These are phyloP conservation scores for Alligator mississippiensis DNA, from an alignment of 2,113 vertebrate species.

Conservation along the genomic window DNA sequence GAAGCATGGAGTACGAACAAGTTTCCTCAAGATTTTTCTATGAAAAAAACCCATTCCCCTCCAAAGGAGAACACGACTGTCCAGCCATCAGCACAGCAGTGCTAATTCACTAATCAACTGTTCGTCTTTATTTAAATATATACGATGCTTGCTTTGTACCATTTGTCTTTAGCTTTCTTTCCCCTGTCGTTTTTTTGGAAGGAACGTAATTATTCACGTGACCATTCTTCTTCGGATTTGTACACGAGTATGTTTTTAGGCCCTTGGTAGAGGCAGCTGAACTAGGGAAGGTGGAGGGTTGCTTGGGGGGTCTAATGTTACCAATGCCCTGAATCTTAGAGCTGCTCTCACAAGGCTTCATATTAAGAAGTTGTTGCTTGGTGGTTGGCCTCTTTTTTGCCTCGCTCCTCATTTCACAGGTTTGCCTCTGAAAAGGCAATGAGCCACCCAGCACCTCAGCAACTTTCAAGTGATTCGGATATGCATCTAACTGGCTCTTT, in stretches of 20 bases:
- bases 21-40: background rate
- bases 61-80: background rate
- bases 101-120: background rate
- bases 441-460: background rate
- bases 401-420: slow-evolving; percentile 15
- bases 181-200: slow-evolving; percentile 47
- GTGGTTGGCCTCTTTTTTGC: slow-evolving; percentile 45
- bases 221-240: slow-evolving; percentile 74
- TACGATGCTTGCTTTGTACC: slow-evolving; percentile 16
- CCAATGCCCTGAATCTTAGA: slow-evolving; percentile 59
- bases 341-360: background rate
- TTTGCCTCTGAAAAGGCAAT: slow-evolving; percentile 14
- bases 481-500: background rate
- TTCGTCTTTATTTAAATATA: slow-evolving; percentile 53
- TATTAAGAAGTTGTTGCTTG: slow-evolving; percentile 19
- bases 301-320: slow-evolving; percentile 60
- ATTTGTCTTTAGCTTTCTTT: slow-evolving; percentile 65
- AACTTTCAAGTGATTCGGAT: background rate
- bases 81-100: background rate
- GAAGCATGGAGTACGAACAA: background rate
- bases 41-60: background rate
- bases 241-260: background rate
- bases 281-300: background rate
- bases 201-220: background rate
- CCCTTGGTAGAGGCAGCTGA: slow-evolving; percentile 39